These are phyloP conservation scores for Gisinianus flammeolus DNA, from an alignment of 2,888 invertebrate species.

Conservation along the genomic window DNA sequence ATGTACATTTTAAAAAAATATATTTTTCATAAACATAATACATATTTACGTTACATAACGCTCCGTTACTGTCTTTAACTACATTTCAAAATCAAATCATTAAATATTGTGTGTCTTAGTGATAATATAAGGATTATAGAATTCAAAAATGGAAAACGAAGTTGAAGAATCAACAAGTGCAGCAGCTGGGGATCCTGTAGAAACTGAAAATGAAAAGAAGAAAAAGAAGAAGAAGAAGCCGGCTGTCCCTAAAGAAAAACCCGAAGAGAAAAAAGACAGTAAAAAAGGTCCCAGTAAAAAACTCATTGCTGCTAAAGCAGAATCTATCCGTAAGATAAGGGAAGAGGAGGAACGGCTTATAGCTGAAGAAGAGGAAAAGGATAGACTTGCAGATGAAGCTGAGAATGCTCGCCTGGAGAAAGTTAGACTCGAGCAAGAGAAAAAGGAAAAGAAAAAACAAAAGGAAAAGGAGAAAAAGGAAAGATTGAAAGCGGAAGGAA, in stretches of 20 bases:
- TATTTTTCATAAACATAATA: no score
- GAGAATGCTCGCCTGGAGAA: constrained; percentile 77
- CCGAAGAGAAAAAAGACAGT: constrained; percentile 60
- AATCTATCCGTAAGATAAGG: constrained; percentile 82
- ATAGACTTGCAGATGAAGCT: constrained; percentile 75
- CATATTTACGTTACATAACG: no score
- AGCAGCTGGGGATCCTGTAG: constrained; percentile 45
- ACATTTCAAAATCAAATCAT: no score
- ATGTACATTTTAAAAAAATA: no score
- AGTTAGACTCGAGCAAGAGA: constrained; percentile 80
- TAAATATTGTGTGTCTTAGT: no score
- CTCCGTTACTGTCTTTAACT: no score
- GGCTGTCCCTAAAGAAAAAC: constrained; percentile 55
- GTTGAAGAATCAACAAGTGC: constrained; percentile 68
- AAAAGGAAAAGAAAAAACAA: constrained; percentile 84
- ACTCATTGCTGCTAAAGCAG: constrained; percentile 89
- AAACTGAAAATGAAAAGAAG: constrained; percentile 50
- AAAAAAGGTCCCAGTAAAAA: constrained; percentile 78
- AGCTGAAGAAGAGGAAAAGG: constrained; percentile 80
- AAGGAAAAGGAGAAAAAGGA: constrained; percentile 93
- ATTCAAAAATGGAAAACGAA: constrained; percentile 82
- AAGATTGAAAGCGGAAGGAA: constrained; percentile 94
- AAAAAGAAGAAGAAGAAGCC: constrained; percentile 56
- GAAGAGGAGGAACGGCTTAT: constrained; percentile 83
- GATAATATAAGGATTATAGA: neutral